These are phyloP conservation scores for Pseudochromis fuscus DNA, from an alignment of 2,797 vertebrate species.

Conservation along the genomic window DNA sequence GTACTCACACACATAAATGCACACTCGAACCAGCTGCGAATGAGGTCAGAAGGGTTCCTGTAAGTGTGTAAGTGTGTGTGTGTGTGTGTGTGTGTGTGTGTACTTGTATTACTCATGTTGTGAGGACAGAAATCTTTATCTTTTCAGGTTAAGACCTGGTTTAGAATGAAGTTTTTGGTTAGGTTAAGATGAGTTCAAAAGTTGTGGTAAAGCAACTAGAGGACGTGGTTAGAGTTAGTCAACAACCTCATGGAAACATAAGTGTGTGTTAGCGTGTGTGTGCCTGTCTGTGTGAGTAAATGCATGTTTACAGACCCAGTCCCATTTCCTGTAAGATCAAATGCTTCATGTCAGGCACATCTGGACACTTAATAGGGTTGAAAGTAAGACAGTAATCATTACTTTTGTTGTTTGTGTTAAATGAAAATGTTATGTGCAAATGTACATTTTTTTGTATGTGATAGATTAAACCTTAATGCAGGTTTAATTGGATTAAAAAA, in stretches of 20 bases:
- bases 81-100: constrained; percentile 9
- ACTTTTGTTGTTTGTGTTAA: neutral
- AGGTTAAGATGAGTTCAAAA: neutral
- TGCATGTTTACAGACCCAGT: constrained; percentile 56
- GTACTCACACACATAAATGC: constrained; percentile 40
- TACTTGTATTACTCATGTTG: constrained; percentile 14
- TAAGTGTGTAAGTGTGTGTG: constrained; percentile 3
- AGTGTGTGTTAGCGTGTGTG: constrained; percentile 17
- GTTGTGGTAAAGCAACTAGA: neutral
- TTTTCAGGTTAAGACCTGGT: neutral
- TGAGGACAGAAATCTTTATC: neutral
- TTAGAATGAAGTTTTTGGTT: neutral
- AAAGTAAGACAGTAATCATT: neutral
- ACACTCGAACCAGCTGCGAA: constrained; percentile 60
- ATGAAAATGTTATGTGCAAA: neutral
- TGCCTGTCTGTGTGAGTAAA: constrained; percentile 8
- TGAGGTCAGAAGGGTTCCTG: constrained; percentile 61
- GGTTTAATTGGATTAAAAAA: neutral
- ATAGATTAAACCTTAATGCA: neutral
- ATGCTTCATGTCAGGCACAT: constrained; percentile 46
- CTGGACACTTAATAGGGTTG: constrained; percentile 40
- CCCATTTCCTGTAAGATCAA: constrained; percentile 65
- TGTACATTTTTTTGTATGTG: neutral
- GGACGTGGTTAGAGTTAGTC: neutral
- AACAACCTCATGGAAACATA: neutral